Percentiles rank a stretch among this genome's conserved stretches.
Conservation (phyloP, 2,888 invertebrate species). For the Nineta flava region DNA sequence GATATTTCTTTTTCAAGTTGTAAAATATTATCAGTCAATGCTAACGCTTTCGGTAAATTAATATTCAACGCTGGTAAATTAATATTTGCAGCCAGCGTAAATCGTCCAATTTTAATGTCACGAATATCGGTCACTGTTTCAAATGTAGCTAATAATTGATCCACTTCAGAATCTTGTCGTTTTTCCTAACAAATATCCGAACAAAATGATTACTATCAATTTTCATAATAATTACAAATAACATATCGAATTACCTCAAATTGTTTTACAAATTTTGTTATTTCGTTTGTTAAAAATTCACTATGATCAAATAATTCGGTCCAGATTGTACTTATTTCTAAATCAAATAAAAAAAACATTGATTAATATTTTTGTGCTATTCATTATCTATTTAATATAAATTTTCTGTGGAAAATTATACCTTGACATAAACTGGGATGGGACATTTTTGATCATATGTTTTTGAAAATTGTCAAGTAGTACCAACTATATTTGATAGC, state of each 20-base stretch:
- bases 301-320: conserved; percentile 74
- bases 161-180: conserved; percentile 64
- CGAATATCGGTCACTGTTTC: conserved; percentile 64
- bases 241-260: conserved; percentile 50
- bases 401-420: too few species aligned
- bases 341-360: conserved; percentile 14
- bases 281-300: conserved; percentile 73
- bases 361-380: too few species aligned
- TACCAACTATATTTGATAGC: too few species aligned
- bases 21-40: conserved; percentile 43
- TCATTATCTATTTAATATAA: too few species aligned
- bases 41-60: conserved; percentile 47
- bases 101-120: conserved; percentile 53
- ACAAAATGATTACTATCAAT: conserved; percentile 4
- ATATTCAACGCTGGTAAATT: conserved; percentile 44
- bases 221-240: conserved; percentile 3
- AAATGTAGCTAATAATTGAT: conserved; percentile 56
- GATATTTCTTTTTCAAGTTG: conserved; percentile 38
- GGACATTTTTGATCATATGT: too few species aligned
- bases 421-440: too few species aligned
- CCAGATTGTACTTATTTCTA: conserved; percentile 73
- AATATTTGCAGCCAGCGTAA: conserved; percentile 42
- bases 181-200: conserved; percentile 40
- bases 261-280: conserved; percentile 65
- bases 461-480: too few species aligned